A percentile compares a stretch with the other conserved stretches of the same genome.
Evolutionary conservation across 1,140 invertebrate species (phyloP).

Genomic region (Marisa cornuarietis): DNA sequence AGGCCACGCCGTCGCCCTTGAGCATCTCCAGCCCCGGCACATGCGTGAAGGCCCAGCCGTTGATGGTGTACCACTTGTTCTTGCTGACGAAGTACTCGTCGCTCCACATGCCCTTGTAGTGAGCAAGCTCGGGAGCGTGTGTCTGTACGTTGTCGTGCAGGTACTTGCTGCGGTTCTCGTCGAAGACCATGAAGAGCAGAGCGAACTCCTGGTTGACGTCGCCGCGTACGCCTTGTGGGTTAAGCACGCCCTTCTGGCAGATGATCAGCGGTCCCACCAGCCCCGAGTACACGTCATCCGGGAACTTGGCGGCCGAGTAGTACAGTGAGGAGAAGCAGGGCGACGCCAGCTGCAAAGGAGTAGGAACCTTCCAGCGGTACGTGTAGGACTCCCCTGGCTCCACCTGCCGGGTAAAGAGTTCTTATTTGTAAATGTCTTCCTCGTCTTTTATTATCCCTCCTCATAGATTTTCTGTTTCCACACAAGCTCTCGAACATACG

Average conservation of each 20-base stretch:
- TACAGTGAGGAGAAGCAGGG: constrained; percentile 54
- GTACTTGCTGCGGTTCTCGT: constrained; percentile 54
- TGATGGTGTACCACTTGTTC: constrained; percentile 48
- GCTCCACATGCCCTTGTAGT: constrained; percentile 1
- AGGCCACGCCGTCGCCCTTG: constrained; percentile 45
- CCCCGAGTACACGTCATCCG: constrained; percentile 48
- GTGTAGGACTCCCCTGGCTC: constrained; percentile 25
- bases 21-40: constrained; percentile 47
- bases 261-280: constrained; percentile 53
- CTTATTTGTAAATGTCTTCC: no score
- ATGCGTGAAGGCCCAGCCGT: constrained; percentile 48
- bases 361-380: constrained; percentile 51
- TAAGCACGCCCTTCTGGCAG: constrained; percentile 44
- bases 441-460: no score
- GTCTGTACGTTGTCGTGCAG: constrained; percentile 46
- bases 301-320: constrained; percentile 49
- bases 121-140: constrained; percentile 29
- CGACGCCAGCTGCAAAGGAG: constrained; percentile 37
- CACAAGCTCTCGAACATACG: no score
- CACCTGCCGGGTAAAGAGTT: not conserved
- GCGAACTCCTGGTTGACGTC: constrained; percentile 50
- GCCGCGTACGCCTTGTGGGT: constrained; percentile 10
- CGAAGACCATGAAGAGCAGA: constrained; percentile 46
- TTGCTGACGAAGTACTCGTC: constrained; percentile 28
- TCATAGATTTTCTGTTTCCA: no score